A percentile compares a stretch with the other conserved stretches of the same genome.
Evolutionary conservation across 1,140 invertebrate genomes (phyloP).

Genomic region (Heliconius nattereri): DNA sequence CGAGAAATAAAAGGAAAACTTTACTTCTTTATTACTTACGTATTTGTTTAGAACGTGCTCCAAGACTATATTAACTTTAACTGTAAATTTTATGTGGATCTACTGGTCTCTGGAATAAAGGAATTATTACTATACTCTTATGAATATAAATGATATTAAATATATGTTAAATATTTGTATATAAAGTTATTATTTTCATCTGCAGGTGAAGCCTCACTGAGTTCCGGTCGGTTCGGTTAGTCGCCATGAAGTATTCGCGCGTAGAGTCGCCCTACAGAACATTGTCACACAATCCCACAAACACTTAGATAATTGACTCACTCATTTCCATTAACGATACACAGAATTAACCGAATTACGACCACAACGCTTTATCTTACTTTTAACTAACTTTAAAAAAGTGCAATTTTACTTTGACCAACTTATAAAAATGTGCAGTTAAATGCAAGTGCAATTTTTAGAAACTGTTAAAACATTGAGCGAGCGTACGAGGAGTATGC

Average conservation of each 20-base stretch:
- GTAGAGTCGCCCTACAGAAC: constrained; percentile 16
- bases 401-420: constrained; percentile 14
- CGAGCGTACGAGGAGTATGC: constrained; percentile 37
- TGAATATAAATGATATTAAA: neutral
- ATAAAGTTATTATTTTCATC: constrained; percentile 9
- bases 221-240: constrained; percentile 48
- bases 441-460: constrained; percentile 37
- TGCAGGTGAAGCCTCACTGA: constrained; percentile 75
- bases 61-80: no score
- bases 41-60: no score
- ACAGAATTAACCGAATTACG: constrained; percentile 1
- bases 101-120: no score
- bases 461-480: constrained; percentile 34
- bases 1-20: neutral
- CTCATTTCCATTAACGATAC: neutral
- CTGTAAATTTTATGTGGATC: no score
- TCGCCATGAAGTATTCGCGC: constrained; percentile 14
- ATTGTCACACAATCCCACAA: constrained; percentile 16
- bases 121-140: no score
- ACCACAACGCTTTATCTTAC: constrained; percentile 17
- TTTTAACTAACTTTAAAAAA: constrained; percentile 16
- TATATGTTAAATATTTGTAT: constrained; percentile 6
- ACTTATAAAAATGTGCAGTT: constrained; percentile 7
- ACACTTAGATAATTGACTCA: constrained; percentile 20
- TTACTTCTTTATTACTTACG: neutral